phyloP scores from a whole-genome alignment of 2,888 invertebrate species.

The Agriotes lineatus region DNA sequence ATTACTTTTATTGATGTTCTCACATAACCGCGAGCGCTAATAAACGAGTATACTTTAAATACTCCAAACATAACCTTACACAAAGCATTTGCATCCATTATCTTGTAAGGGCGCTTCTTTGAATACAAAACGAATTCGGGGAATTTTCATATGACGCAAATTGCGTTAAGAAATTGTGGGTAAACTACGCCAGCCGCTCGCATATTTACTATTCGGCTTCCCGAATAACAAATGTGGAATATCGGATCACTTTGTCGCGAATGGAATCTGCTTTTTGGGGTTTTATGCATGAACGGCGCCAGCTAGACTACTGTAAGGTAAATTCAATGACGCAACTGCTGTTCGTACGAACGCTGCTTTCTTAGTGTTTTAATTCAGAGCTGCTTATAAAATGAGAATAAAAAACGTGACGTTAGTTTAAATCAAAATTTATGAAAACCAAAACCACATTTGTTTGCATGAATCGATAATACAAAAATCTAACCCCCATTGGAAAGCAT shows the following conservation, averaged over 20 bases:
- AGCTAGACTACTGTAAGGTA: conserved; percentile 4
- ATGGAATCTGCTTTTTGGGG: conserved; percentile 3
- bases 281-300: not conserved
- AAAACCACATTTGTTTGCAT: no score
- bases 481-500: no score
- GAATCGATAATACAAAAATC: no score
- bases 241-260: not conserved
- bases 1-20: not conserved
- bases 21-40: not conserved
- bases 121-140: conserved; percentile 22
- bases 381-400: no score
- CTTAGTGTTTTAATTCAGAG: no score
- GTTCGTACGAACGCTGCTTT: no score
- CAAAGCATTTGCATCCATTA: conserved; percentile 22
- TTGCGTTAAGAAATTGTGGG: conserved; percentile 26
- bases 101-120: conserved; percentile 12
- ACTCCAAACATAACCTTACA: not conserved
- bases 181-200: conserved; percentile 1
- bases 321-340: no score
- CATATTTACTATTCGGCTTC: conserved; percentile 16
- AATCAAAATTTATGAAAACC: no score
- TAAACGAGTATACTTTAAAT: not conserved
- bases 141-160: conserved; percentile 16
- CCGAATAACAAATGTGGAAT: conserved; percentile 21
- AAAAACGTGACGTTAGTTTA: no score